A percentile compares a stretch with the other conserved stretches of the same genome.
Conservation (phyloP, 2,113 vertebrate species). For the Penelope pileata region DNA sequence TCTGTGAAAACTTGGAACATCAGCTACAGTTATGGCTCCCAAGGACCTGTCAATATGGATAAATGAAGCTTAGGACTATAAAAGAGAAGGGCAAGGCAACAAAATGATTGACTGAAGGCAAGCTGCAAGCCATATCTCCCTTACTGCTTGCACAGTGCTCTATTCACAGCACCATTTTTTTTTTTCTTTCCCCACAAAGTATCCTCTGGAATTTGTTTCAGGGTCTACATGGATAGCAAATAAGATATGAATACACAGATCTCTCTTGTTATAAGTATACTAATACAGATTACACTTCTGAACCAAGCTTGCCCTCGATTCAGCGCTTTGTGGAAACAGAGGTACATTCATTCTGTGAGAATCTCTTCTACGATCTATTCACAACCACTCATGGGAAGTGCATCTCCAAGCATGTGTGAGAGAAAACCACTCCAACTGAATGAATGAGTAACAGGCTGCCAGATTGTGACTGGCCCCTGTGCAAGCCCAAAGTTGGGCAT, state of each 20-base stretch:
- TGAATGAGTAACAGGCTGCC: background rate
- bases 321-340: slow-evolving; percentile 41
- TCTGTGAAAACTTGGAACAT: background rate
- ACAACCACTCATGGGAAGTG: slow-evolving; percentile 50
- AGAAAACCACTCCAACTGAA: slow-evolving; percentile 42
- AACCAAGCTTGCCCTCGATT: slow-evolving; percentile 44
- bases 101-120: background rate
- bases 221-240: background rate
- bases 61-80: background rate
- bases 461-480: background rate
- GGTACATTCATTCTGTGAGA: slow-evolving; percentile 57
- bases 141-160: background rate
- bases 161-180: background rate
- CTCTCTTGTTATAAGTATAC: background rate
- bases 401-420: background rate
- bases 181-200: background rate
- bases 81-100: background rate
- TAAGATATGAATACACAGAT: slow-evolving; percentile 27
- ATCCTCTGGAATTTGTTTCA: background rate
- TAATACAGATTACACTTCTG: slow-evolving; percentile 18
- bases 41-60: background rate
- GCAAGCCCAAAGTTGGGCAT: background rate
- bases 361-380: slow-evolving; percentile 58
- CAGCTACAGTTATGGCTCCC: background rate
- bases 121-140: background rate